Percentiles rank a stretch among this genome's conserved stretches.
Conservation (phyloP, 2,797 vertebrate species). For the Strix occidentalis region DNA sequence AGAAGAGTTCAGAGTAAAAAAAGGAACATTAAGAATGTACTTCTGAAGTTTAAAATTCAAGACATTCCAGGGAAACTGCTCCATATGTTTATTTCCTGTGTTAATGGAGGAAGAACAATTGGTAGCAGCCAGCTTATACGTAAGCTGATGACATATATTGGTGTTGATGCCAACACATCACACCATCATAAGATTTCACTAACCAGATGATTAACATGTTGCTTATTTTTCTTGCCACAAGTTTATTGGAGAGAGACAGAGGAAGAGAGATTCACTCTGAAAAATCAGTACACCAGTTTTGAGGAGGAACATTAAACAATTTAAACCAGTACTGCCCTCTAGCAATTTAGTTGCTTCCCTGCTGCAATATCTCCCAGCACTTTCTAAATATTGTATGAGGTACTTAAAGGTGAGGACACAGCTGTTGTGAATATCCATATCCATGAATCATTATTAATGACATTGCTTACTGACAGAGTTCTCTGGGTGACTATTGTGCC, state of each 20-base stretch:
- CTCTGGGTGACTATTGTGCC: slow-evolving; percentile 53
- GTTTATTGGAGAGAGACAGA: not conserved
- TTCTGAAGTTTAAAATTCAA: slow-evolving; percentile 15
- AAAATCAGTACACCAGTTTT: slow-evolving; percentile 46
- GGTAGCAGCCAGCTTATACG: not conserved
- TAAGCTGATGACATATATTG: not conserved
- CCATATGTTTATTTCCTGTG: not conserved
- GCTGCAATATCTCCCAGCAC: slow-evolving; percentile 69
- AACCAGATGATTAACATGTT: not conserved
- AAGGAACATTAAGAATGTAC: not conserved
- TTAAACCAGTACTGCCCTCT: slow-evolving; percentile 63
- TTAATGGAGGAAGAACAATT: not conserved
- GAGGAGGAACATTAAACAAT: slow-evolving; percentile 64
- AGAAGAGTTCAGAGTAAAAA: not conserved
- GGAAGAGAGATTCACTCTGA: slow-evolving; percentile 4
- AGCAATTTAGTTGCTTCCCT: slow-evolving; percentile 73
- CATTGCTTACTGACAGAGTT: slow-evolving; percentile 68
- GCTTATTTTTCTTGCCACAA: slow-evolving; percentile 3
- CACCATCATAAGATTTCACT: not conserved
- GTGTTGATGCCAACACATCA: not conserved
- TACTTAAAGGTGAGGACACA: slow-evolving; percentile 76
- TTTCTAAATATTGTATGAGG: slow-evolving; percentile 77
- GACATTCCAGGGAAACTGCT: not conserved
- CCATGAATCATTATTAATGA: slow-evolving; percentile 76
- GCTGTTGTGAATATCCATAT: slow-evolving; percentile 74